These are phyloP conservation scores for Cyphomyrus plagiostoma DNA, from an alignment of 2,113 vertebrate genomes.

Conservation along the genomic window DNA sequence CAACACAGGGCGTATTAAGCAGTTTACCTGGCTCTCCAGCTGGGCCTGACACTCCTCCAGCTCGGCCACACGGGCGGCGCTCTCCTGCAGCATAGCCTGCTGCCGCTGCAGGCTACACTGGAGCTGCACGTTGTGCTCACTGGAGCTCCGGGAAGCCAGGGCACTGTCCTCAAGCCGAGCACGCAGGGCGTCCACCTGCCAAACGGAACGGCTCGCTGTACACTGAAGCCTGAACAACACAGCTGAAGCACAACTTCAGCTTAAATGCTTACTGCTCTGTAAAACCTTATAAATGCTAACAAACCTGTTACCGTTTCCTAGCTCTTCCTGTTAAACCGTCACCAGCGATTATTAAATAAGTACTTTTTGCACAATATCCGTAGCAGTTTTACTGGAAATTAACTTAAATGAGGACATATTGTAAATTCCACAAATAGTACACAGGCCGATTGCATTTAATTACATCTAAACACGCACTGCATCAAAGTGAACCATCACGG, in stretches of 20 bases:
- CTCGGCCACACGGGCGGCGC: constrained; percentile 71
- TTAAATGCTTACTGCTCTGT: neutral
- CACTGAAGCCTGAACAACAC: neutral
- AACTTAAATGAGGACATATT: neutral
- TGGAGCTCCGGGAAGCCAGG: constrained; percentile 62
- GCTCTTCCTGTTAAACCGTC: neutral
- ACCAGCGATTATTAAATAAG: neutral
- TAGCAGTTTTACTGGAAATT: neutral
- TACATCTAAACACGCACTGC: neutral
- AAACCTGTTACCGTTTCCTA: neutral
- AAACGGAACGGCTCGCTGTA: neutral
- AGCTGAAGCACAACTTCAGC: neutral
- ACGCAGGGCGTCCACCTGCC: constrained; percentile 72
- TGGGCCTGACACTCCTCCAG: constrained; percentile 81
- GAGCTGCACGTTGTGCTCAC: constrained; percentile 73
- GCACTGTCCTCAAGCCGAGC: constrained; percentile 69
- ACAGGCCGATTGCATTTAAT: neutral
- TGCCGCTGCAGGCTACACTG: constrained; percentile 79
- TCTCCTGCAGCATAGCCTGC: constrained; percentile 85
- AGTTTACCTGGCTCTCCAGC: constrained; percentile 74
- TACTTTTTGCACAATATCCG: neutral
- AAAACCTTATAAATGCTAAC: neutral
- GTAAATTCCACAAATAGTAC: neutral
- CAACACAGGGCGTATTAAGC: neutral
- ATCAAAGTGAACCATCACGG: neutral